phyloP scores from a whole-genome alignment of 2,113 vertebrate genomes.

The Mellivora capensis region DNA sequence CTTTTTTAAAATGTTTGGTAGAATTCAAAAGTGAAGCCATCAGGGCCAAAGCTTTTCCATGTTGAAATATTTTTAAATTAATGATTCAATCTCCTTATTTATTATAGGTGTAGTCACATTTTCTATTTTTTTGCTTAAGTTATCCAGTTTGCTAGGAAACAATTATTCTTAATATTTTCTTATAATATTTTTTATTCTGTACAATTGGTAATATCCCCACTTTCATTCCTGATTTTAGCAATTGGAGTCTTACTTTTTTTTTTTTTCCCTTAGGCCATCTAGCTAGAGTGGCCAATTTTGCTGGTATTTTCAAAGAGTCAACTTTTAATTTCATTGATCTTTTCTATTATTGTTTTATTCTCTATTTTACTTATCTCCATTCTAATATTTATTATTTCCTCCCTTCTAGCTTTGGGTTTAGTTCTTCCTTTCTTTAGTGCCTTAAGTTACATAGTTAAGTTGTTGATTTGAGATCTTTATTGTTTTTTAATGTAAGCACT shows the following conservation, averaged over 20 bases:
- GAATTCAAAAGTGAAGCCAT: background rate
- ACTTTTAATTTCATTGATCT: background rate
- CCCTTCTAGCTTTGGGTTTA: background rate
- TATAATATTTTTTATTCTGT: background rate
- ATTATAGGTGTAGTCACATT: background rate
- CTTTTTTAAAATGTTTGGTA: background rate
- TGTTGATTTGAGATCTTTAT: background rate
- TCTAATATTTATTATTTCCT: background rate
- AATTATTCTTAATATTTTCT: background rate
- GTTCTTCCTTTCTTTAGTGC: background rate
- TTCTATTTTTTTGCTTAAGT: background rate
- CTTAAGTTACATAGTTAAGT: background rate
- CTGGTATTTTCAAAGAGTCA: background rate
- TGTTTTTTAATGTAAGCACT: background rate
- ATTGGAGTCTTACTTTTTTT: background rate
- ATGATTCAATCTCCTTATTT: background rate
- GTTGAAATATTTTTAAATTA: background rate
- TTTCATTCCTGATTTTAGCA: background rate
- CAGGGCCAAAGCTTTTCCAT: background rate
- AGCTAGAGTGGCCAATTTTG: background rate
- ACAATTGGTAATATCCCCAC: background rate
- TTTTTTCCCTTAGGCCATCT: background rate
- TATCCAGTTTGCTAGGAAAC: background rate
- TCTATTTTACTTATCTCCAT: background rate
- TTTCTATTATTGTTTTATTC: background rate